Conservation (phyloP, 2,113 vertebrate species). For the Ancistrus triradiatus region DNA sequence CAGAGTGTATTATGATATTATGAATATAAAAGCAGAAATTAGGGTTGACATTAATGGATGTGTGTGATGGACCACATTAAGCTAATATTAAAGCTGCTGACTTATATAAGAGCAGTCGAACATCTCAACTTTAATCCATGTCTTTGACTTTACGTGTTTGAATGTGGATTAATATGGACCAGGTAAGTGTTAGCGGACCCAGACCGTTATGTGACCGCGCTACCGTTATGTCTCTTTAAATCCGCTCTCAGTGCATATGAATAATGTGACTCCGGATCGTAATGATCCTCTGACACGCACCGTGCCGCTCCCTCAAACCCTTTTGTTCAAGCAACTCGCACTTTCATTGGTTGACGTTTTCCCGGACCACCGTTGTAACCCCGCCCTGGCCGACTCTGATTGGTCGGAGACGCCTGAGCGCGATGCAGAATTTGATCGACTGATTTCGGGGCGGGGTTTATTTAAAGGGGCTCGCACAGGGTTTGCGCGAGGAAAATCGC, state of each 20-base stretch:
- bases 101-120: too few species aligned
- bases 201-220: slow-evolving; percentile 38
- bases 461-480: slow-evolving; percentile 56
- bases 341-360: slow-evolving; percentile 57
- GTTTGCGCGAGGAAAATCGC: not conserved
- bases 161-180: too few species aligned
- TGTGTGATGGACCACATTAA: too few species aligned
- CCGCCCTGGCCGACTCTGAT: slow-evolving; percentile 53
- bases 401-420: slow-evolving; percentile 55
- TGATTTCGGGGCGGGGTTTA: slow-evolving; percentile 71
- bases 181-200: too few species aligned
- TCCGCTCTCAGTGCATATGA: slow-evolving; percentile 27
- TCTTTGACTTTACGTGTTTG: too few species aligned
- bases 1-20: too few species aligned
- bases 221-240: slow-evolving; percentile 57
- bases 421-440: slow-evolving; percentile 73
- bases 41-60: too few species aligned
- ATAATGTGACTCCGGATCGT: too few species aligned
- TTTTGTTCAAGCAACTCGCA: slow-evolving; percentile 47
- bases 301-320: slow-evolving; percentile 44
- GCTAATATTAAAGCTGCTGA: too few species aligned
- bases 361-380: slow-evolving; percentile 69
- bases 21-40: too few species aligned
- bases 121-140: too few species aligned
- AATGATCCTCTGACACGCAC: not conserved